Percentiles rank a stretch among this genome's conserved stretches.
These are phyloP conservation scores for Channa argus DNA, from an alignment of 2,113 vertebrate species.

Conservation along the genomic window DNA sequence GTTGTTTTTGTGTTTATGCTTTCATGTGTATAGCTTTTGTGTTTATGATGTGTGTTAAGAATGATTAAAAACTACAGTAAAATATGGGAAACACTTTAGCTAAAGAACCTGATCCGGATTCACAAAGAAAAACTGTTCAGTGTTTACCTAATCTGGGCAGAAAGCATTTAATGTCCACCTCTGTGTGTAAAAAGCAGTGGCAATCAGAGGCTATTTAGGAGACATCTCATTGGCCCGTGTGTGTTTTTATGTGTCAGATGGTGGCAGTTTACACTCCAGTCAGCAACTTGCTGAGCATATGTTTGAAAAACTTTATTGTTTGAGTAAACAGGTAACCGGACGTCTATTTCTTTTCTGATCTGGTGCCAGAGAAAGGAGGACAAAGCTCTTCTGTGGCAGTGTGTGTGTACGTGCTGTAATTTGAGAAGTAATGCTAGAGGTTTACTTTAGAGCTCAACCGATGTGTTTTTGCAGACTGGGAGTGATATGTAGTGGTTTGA, in stretches of 20 bases:
- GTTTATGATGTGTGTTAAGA: too few species aligned
- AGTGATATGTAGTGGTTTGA: not conserved
- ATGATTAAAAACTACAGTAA: too few species aligned
- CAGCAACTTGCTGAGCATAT: slow-evolving; percentile 31
- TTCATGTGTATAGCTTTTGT: too few species aligned
- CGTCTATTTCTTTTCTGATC: slow-evolving; percentile 20
- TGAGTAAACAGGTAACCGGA: slow-evolving; percentile 54
- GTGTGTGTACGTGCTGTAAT: slow-evolving; percentile 11
- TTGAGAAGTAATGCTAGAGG: not conserved
- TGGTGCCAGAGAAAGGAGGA: slow-evolving; percentile 6
- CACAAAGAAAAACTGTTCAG: too few species aligned
- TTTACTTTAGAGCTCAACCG: not conserved
- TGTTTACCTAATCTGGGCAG: too few species aligned
- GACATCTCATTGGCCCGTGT: not conserved
- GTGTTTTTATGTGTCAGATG: not conserved
- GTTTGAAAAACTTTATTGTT: slow-evolving; percentile 39
- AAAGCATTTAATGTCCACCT: too few species aligned
- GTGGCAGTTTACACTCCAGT: slow-evolving; percentile 8
- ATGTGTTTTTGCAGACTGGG: not conserved
- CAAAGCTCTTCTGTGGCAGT: not conserved
- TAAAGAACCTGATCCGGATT: too few species aligned
- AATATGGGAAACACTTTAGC: too few species aligned
- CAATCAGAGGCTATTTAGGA: too few species aligned
- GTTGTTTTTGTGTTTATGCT: too few species aligned
- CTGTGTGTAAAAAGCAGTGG: not conserved